Evolutionary conservation across 2,797 vertebrate genomes (phyloP).

Genomic region (Mergus octosetaceus): DNA sequence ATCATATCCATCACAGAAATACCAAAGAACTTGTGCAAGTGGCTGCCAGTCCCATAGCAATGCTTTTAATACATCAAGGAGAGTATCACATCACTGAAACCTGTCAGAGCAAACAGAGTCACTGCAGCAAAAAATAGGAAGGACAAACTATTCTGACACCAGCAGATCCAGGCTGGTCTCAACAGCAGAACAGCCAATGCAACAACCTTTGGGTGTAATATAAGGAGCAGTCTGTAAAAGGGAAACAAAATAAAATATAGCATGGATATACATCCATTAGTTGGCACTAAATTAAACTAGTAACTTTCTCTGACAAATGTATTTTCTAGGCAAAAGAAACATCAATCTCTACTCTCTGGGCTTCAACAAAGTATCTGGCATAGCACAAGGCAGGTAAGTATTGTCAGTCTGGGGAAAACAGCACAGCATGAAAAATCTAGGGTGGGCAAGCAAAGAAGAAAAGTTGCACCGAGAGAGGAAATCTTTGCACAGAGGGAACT

Average conservation of each 20-base stretch:
- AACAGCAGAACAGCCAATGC: not conserved
- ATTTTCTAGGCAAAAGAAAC: not conserved
- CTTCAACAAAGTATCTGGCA: not conserved
- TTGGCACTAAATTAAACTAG: not conserved
- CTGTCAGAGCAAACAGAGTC: not conserved
- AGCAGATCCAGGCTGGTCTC: not conserved
- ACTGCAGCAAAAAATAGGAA: not conserved
- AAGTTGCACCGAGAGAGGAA: not conserved
- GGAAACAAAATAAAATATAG: not conserved
- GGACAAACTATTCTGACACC: not conserved
- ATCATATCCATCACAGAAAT: not conserved
- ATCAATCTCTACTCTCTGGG: not conserved
- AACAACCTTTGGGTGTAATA: not conserved
- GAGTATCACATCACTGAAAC: not conserved
- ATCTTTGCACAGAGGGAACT: not conserved
- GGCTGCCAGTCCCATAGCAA: not conserved
- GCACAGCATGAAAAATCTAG: not conserved
- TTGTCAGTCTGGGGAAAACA: not conserved
- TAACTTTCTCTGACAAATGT: not conserved
- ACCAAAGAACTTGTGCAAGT: not conserved
- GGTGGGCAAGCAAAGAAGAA: not conserved
- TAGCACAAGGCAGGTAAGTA: not conserved
- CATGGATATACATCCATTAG: not conserved
- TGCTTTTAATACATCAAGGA: not conserved
- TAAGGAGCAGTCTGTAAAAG: not conserved